phyloP scores from a whole-genome alignment of 53 echinoderm and acorn worm genomes.

The Mesocentrotus franciscanus region DNA sequence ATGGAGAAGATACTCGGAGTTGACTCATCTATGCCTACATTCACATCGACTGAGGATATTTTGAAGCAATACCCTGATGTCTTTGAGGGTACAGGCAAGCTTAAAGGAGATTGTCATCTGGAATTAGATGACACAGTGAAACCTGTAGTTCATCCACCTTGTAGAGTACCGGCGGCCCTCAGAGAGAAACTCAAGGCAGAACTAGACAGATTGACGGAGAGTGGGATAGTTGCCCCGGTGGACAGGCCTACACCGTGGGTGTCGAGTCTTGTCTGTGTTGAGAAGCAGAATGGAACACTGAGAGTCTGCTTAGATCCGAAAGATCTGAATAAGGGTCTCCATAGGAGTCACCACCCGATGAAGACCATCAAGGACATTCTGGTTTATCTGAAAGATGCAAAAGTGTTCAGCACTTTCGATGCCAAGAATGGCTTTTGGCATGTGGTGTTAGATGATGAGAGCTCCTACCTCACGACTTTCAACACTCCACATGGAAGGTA shows the following conservation, averaged over 20 bases:
- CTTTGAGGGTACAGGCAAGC: constrained; percentile 66
- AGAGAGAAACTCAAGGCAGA: constrained; percentile 66
- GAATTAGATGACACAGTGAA: constrained; percentile 58
- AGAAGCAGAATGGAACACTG: constrained; percentile 55
- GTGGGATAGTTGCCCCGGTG: too few relatives aligned
- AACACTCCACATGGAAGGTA: constrained; percentile 69
- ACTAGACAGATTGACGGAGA: constrained; percentile 66
- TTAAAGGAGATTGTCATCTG: constrained; percentile 68
- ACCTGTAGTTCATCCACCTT: constrained; percentile 73
- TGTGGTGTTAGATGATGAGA: constrained; percentile 64
- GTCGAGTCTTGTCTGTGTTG: too few relatives aligned
- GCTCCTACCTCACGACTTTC: constrained; percentile 69
- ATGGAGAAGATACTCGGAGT: constrained; percentile 66
- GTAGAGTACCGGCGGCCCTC: constrained; percentile 59
- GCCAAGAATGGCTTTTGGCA: constrained; percentile 82
- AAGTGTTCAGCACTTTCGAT: constrained; percentile 76
- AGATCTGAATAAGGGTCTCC: constrained; percentile 39
- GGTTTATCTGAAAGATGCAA: constrained; percentile 70
- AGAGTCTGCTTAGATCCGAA: constrained; percentile 58
- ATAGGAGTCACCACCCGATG: constrained; percentile 74
- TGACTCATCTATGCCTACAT: too few relatives aligned
- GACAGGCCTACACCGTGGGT: constrained; percentile 67
- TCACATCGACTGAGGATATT: too few relatives aligned
- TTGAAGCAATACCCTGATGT: constrained; percentile 44
- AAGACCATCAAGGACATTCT: constrained; percentile 70